A percentile compares a stretch with the other conserved stretches of the same genome.
phyloP scores from a whole-genome alignment of 2,113 vertebrate genomes.

The Strigops habroptila region DNA sequence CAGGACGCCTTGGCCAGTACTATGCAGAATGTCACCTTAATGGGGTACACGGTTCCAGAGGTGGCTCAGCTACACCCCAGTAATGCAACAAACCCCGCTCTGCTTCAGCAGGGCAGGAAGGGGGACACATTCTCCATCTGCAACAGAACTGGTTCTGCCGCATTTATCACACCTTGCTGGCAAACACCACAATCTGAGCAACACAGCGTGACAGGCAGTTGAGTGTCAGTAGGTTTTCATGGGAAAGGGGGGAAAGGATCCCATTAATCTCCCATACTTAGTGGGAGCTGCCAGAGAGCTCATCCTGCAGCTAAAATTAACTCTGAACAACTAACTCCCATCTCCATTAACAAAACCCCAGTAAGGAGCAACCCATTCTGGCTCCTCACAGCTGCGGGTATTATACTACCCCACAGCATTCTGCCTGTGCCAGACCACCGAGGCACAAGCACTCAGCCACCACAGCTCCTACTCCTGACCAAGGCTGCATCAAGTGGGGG shows the following conservation, averaged over 20 bases:
- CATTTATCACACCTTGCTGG: background rate
- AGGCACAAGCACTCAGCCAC: background rate
- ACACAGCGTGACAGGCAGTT: background rate
- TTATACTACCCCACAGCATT: background rate
- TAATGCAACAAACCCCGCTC: background rate
- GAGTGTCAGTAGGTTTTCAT: background rate
- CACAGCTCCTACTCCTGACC: fast-evolving
- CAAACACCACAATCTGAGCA: background rate
- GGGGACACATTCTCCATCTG: background rate
- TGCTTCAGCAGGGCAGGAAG: background rate
- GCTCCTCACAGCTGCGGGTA: background rate
- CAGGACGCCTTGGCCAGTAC: background rate
- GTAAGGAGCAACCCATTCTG: background rate
- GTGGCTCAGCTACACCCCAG: background rate
- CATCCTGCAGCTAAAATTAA: background rate
- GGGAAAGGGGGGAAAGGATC: background rate
- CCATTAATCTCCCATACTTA: background rate
- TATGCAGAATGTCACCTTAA: background rate
- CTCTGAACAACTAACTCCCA: background rate
- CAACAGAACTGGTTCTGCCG: background rate
- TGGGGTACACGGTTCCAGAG: background rate
- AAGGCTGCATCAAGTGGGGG: background rate
- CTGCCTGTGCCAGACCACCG: background rate
- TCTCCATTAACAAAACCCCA: background rate
- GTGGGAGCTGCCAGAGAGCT: background rate